Evolutionary conservation across 2,113 vertebrate genomes (phyloP), one percentile per base, ranked within the genome.

Genomic region (Pedetes capensis): DNA sequence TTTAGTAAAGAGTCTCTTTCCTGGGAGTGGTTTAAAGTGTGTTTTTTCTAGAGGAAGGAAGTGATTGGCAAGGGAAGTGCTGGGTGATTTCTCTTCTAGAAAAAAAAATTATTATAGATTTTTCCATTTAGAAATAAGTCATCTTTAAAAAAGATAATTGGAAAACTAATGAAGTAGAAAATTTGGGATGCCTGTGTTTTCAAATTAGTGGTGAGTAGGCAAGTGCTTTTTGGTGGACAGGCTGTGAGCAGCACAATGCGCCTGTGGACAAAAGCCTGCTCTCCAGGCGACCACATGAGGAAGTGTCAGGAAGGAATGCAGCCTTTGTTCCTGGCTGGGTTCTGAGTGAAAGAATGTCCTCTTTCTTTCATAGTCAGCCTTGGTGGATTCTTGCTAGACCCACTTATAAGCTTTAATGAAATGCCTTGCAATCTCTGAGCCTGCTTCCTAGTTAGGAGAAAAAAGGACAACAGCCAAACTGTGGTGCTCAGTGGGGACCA

Each of bases 251-350:
- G 74, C 83, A 2, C 42, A 12, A 0, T 23, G 89, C 51, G 22
- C 59, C 71, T 22, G 23, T 1, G 14, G 71, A 94, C 89, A 49
- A 87, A 87, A 87, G 74, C 82, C 78, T 51, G 92, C 92, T 79
- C 83, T 66, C 89, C 87, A 14, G 95, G 88, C 39, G 7, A 32
- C 88, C 1, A 0, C 68, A 0, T 49, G 13, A 66, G 87, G 78
- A 57, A 89, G 86, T 57, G 93, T 78, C 42, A 32, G 10, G 81
- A 25, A 6, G 34, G 95, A 91, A 85, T 63, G 81, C n/a, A 37
- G 92, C 53, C 80, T 93, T 94, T 95, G 90, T 97, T 87, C 87
- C 80, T 42, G 25, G 37, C 55, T 17, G 14, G 92, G 79, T 75
- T 93, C 92, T 91, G 53, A 34, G 87, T 12, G 39, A 79, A 87